Evolutionary conservation across 92 coral and sea anemone genomes (phyloP), one percentile per base, ranked within the genome.

Genomic region (Palythoa grandis): DNA sequence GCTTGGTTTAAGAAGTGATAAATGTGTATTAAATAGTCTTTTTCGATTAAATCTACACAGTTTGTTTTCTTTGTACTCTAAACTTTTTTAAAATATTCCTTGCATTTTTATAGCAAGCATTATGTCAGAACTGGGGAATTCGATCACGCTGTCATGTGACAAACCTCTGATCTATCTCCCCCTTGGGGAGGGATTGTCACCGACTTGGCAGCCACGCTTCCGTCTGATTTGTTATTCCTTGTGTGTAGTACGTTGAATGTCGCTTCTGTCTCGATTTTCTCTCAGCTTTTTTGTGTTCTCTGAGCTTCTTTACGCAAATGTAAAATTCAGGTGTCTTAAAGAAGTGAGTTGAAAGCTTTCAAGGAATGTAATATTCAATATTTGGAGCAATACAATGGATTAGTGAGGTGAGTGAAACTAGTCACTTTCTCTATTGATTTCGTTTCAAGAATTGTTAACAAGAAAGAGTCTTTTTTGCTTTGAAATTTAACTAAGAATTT

Each of bases 201-300:
- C 35, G 70, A 70, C 88, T 90, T 74, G 85, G 92, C 66, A 82
- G 66, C 92, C 92, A 69, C 90, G 87, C 92, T 74, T 68, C 67
- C 54, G 86, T 48, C 57, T 23, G 78, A 89, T 86, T 90, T 90
- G 90, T 90, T 87, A 82, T 86, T 86, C 80, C 58, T 74, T 71
- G 71, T 58, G 68, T 86, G 61, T 39, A 15, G 29, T 40, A 48
- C 61, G 47, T 79, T 39, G 70, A 78, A 80, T 17, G 79, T 47
- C 73, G 87, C 88, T 90, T 87, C 82, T 89, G 92, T 89, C 68
- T 20, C 50, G 29, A 67, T 39, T 56, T 66, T 11, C 5, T 38
- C 39, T 80, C n/a, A 11, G 12, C 52, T 13, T 80, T 65, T 66
- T 3, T 70, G 50, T 78, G 38, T 39, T 78, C 40, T 11, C 83